Evolutionary conservation across 2,888 invertebrate species (phyloP).

Genomic region (Catocala sponsa): DNA sequence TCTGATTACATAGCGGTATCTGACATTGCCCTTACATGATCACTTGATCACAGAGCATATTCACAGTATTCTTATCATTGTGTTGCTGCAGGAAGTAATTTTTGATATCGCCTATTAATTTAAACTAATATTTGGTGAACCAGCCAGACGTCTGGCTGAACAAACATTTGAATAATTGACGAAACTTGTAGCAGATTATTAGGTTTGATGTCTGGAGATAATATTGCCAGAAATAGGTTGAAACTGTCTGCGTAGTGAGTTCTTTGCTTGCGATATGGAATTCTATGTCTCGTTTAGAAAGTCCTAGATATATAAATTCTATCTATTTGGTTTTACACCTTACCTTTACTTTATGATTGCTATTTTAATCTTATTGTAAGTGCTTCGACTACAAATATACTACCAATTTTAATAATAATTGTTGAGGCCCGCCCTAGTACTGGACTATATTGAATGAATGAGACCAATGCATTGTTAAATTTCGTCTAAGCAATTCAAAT

Average conservation of each 20-base stretch:
- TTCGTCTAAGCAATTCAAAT: too few species aligned
- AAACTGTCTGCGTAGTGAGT: not conserved
- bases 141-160: constrained; percentile 27
- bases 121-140: constrained; percentile 47
- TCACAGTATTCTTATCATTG: constrained; percentile 71
- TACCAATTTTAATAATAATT: too few species aligned
- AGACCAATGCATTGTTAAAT: too few species aligned
- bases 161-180: constrained; percentile 43
- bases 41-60: constrained; percentile 57
- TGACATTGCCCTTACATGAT: constrained; percentile 80
- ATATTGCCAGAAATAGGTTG: not conserved
- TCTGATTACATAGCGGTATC: constrained; percentile 76
- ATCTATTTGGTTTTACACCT: too few species aligned
- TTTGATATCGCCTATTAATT: constrained; percentile 46
- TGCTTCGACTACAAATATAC: too few species aligned
- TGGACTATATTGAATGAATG: too few species aligned
- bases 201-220: constrained; percentile 7
- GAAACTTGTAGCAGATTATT: constrained; percentile 33
- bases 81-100: constrained; percentile 71
- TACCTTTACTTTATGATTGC: too few species aligned
- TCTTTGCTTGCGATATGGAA: too few species aligned
- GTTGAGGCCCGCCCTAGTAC: too few species aligned
- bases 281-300: too few species aligned
- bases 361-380: too few species aligned
- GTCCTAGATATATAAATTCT: too few species aligned